Percentiles rank a stretch among this genome's conserved stretches.
phyloP scores from a whole-genome alignment of 2,113 vertebrate genomes.

The Sakesphorus luctuosus region DNA sequence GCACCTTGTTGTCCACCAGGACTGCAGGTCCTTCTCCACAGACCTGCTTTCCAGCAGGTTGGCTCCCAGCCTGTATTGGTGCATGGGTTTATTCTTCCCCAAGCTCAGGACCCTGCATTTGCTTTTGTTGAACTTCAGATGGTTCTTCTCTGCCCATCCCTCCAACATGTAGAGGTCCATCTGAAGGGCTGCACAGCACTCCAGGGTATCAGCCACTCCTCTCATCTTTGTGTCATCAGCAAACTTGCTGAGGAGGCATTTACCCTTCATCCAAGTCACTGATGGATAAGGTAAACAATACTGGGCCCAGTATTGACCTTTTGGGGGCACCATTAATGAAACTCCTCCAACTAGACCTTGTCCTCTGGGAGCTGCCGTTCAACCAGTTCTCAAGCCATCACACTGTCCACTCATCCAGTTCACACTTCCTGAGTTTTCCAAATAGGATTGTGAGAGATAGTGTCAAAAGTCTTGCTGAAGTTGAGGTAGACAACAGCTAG shows the following conservation, averaged over 20 bases:
- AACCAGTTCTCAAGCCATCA: not conserved
- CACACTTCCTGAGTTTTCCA: not conserved
- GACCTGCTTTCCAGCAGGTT: not conserved
- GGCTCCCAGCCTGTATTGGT: not conserved
- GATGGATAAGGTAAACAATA: not conserved
- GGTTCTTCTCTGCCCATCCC: not conserved
- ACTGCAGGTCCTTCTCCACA: not conserved
- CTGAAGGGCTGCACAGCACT: not conserved
- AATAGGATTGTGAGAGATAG: too few relatives aligned
- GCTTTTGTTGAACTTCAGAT: not conserved
- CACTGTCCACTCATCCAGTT: not conserved
- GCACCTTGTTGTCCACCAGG: not conserved
- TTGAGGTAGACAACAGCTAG: too few relatives aligned
- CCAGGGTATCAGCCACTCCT: fast-evolving
- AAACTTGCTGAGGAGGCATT: not conserved
- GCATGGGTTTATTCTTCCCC: not conserved
- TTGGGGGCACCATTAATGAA: not conserved
- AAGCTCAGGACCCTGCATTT: not conserved
- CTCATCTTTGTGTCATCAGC: not conserved
- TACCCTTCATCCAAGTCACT: not conserved
- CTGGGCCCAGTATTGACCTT: fast-evolving
- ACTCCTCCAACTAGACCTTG: not conserved
- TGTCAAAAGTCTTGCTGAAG: not conserved
- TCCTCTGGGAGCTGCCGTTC: not conserved
- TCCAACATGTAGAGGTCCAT: not conserved